These are phyloP conservation scores for Diadumene lineata DNA, from an alignment of 92 coral and sea anemone species.

Conservation along the genomic window DNA sequence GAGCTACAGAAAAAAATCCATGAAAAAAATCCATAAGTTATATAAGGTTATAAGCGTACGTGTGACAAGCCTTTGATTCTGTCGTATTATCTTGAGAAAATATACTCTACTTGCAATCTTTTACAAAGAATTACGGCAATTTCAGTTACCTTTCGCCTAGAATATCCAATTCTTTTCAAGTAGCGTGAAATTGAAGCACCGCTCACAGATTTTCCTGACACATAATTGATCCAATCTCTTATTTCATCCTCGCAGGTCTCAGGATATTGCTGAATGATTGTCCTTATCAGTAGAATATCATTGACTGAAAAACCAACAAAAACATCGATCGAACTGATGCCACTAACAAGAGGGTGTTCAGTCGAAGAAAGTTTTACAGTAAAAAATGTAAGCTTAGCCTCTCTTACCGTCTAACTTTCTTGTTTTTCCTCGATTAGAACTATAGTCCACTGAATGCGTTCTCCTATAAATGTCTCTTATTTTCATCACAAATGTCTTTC, in stretches of 20 bases:
- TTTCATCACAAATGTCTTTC: constrained; percentile 23
- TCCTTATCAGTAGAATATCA: constrained; percentile 3
- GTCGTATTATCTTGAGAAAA: not conserved
- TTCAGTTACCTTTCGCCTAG: constrained; percentile 8
- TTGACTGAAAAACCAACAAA: not conserved
- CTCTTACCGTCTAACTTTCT: constrained; percentile 15
- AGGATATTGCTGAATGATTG: constrained; percentile 2
- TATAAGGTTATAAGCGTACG: not conserved
- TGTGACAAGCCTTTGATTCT: not conserved
- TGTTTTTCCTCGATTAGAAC: not conserved
- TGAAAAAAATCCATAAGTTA: not conserved
- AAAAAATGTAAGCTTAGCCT: not conserved
- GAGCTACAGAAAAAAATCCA: constrained; percentile 7
- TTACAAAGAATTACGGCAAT: not conserved
- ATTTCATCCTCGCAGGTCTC: constrained; percentile 29
- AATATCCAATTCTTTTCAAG: constrained; percentile 9
- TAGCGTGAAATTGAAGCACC: not conserved
- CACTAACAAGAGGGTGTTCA: too few relatives aligned
- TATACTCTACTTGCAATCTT: not conserved
- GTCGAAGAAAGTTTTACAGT: not conserved
- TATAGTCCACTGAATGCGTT: constrained; percentile 1
- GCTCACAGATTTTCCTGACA: constrained; percentile 8
- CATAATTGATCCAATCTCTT: constrained; percentile 12
- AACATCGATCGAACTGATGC: too few relatives aligned
- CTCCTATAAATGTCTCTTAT: constrained; percentile 4